A percentile compares a stretch with the other conserved stretches of the same genome.
These are phyloP conservation scores for Nemurella pictetii DNA, from an alignment of 2,888 invertebrate genomes.

Conservation along the genomic window DNA sequence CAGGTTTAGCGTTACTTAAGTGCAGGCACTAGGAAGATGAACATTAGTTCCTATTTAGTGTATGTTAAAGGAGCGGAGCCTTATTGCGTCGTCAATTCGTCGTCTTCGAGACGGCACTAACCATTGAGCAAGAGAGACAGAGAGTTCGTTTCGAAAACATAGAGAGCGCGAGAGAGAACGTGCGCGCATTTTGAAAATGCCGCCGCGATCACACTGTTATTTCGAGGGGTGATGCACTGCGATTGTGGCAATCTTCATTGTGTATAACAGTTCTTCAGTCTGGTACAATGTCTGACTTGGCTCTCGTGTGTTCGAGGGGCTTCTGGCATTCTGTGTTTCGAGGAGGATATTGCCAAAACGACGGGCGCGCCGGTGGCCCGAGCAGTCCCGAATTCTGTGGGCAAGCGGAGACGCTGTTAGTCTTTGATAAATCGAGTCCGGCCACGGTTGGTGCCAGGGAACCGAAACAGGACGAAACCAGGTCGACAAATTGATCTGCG, in stretches of 20 bases:
- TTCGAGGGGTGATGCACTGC: not conserved
- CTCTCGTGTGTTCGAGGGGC: not conserved
- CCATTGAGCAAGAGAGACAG: constrained; percentile 42
- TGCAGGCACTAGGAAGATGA: constrained; percentile 28
- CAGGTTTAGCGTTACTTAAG: constrained; percentile 11
- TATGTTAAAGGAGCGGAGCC: constrained; percentile 31
- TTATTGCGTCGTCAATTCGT: constrained; percentile 31
- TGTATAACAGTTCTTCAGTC: not conserved
- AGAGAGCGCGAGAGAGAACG: constrained; percentile 30
- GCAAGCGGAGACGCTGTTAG: not conserved
- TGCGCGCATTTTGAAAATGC: too few species aligned
- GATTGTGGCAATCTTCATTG: not conserved
- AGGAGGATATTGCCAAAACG: not conserved
- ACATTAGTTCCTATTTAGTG: constrained; percentile 21
- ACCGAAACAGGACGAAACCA: not conserved
- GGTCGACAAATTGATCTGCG: not conserved
- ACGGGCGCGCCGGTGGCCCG: not conserved
- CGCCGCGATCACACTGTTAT: not conserved
- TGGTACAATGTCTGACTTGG: not conserved
- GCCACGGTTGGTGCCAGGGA: not conserved
- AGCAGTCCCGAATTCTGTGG: not conserved
- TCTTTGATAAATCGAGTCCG: not conserved
- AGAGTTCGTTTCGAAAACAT: not conserved
- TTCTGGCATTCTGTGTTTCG: not conserved
- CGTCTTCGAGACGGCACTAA: constrained; percentile 36